Percentiles rank a stretch among this genome's conserved stretches.
Conservation (phyloP, 2,888 invertebrate species). For the Cryptus viduatorius region DNA sequence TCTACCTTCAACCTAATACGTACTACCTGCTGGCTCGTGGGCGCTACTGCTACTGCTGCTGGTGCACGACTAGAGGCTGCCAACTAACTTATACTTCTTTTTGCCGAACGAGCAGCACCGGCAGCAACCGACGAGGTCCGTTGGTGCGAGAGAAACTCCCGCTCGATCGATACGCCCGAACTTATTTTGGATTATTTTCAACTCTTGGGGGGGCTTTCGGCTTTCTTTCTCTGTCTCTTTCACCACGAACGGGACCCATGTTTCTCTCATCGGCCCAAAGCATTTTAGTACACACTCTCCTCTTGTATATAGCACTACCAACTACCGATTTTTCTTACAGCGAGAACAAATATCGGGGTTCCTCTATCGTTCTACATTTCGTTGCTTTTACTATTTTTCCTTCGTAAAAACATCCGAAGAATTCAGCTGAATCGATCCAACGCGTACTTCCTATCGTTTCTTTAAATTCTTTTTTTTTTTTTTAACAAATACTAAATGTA, state of each 20-base stretch:
- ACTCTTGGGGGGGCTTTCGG: conserved; percentile 54
- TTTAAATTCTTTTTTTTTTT: not conserved
- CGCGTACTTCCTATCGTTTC: not conserved
- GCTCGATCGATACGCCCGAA: conserved; percentile 77
- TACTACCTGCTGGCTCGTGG: conserved; percentile 69
- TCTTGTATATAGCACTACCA: not conserved
- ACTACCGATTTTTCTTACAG: conserved; percentile 56
- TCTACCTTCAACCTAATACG: conserved; percentile 69
- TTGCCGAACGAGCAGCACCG: conserved; percentile 68
- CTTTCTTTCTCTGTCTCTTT: conserved; percentile 25
- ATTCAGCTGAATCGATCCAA: not conserved
- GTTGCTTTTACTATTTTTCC: not conserved
- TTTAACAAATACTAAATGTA: not conserved
- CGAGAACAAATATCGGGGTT: conserved; percentile 37
- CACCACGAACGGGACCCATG: conserved; percentile 47
- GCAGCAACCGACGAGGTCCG: conserved; percentile 55
- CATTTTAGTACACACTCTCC: conserved; percentile 16
- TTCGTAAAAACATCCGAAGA: not conserved
- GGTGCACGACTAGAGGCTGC: conserved; percentile 70
- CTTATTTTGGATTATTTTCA: conserved; percentile 82
- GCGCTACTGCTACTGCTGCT: conserved; percentile 66
- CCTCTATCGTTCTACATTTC: not conserved
- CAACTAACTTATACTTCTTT: conserved; percentile 75
- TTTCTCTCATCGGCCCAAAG: conserved; percentile 63
- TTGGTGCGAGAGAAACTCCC: conserved; percentile 57